Base-by-base conservation (phyloP, 2,797 vertebrate genomes). In the Antennarius maculatus region DNA sequence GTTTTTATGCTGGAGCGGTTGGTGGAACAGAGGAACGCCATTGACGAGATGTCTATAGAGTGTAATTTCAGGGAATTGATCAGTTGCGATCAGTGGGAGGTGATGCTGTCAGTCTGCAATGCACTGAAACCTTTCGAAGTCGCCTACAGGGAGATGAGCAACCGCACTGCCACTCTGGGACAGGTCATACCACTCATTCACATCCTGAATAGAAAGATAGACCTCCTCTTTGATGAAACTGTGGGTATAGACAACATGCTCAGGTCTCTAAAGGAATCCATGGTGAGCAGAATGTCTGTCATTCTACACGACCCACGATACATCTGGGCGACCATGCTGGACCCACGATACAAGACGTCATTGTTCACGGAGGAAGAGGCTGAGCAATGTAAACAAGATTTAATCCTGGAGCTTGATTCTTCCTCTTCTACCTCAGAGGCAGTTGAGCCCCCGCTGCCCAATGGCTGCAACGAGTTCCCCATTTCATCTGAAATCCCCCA, bases 201-300 rank as follows among this genome's bases (percentile, higher is more conserved):
- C 84, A 97, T 98, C 84, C 96, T 99, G 51, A 97, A 93, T 76
- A 88, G 96, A 66, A 98, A 97, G 83, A 94, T 98, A 57, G 98
- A 99, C 89, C 93, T 98, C 92, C 93, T 99, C 4, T 98, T 97
- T 61, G 95, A 97, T 46, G 97, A 99, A 89, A 98, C 97, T 0
- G 96, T 97, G 93, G 97, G 98, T 80, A 98, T 99, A 46, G 97
- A 99, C 86, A 97, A 94, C 84, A 99, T 98, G 98, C 94, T 99
- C 16, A 95, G 94, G 79, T 96, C 95, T 27, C 88, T 98, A 34
- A 96, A 97, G 88, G 96, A 99, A 76, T 95, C 97, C 74, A 95
- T 98, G 95, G 96, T 95, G 59, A 95, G 94, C 92, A 94, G 93
- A 59, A 92, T 98, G 92, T 95, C 97, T 0, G 93, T 94, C 57